phyloP scores from a whole-genome alignment of 2,797 vertebrate species.

The Australoheros facetus region DNA sequence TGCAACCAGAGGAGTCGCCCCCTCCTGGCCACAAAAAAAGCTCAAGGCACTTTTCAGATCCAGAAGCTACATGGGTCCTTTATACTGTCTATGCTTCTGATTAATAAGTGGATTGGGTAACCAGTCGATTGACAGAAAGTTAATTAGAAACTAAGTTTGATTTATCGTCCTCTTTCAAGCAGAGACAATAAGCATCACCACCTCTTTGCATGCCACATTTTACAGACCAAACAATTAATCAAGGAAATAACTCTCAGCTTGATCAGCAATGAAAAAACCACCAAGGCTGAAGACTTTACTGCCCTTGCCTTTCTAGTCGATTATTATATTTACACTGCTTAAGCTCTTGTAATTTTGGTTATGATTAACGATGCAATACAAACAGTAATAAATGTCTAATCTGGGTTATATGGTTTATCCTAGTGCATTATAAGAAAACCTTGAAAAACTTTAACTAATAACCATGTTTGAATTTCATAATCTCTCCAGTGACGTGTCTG shows the following conservation, averaged over 20 bases:
- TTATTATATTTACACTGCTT: not conserved
- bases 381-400: not conserved
- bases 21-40: not conserved
- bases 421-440: not conserved
- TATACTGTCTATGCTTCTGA: not conserved
- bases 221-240: not conserved
- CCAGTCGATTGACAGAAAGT: not conserved
- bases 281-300: not conserved
- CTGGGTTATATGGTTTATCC: not conserved
- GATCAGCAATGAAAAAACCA: not conserved
- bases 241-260: not conserved
- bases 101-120: not conserved
- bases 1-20: not conserved
- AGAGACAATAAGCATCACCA: not conserved
- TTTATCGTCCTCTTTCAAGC: not conserved
- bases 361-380: not conserved
- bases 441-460: not conserved
- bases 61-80: not conserved
- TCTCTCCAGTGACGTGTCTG: not conserved
- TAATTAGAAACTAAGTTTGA: not conserved
- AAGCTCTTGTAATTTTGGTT: not conserved
- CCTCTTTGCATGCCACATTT: not conserved
- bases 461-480: not conserved
- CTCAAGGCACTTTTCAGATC: not conserved
- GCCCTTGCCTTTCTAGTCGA: not conserved